Evolutionary conservation across 2,113 vertebrate species (phyloP).

Genomic region (Sinocyclocheilus anshuiensis): DNA sequence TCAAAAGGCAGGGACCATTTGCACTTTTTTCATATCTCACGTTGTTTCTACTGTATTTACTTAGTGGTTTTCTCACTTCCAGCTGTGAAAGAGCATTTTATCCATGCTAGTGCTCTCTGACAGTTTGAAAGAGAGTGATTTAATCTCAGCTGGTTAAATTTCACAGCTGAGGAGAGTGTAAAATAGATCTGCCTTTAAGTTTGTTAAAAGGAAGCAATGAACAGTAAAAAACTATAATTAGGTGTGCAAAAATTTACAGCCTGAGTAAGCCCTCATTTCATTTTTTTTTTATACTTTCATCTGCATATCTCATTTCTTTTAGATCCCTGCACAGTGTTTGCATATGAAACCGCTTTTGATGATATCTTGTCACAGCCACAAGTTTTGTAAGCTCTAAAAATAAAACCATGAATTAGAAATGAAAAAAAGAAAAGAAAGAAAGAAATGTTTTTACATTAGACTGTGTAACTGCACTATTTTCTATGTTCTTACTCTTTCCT

Average conservation of each 20-base stretch:
- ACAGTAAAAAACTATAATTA: slow-evolving; percentile 51
- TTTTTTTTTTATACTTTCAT: slow-evolving; percentile 42
- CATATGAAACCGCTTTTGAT: neutral
- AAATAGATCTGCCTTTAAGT: too few relatives aligned
- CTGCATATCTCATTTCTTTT: slow-evolving; percentile 47
- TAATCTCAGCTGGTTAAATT: slow-evolving; percentile 54
- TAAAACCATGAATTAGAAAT: neutral
- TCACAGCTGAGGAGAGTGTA: slow-evolving; percentile 53
- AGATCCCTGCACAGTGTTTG: neutral
- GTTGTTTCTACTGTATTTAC: neutral
- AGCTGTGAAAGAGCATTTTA: slow-evolving; percentile 23
- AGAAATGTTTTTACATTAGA: too few relatives aligned
- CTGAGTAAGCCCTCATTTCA: slow-evolving; percentile 22
- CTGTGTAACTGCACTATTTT: too few relatives aligned
- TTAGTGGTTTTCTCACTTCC: slow-evolving; percentile 48
- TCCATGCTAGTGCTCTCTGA: slow-evolving; percentile 39
- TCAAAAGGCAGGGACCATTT: neutral
- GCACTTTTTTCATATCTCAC: neutral
- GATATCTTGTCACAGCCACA: neutral
- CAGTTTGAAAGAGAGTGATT: slow-evolving; percentile 53
- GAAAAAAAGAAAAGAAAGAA: neutral
- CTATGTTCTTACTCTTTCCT: too few relatives aligned
- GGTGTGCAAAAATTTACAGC: slow-evolving; percentile 51
- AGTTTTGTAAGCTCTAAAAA: neutral
- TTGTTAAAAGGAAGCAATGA: too few relatives aligned